Evolutionary conservation across 2,113 vertebrate genomes (phyloP).

Genomic region (Poeciliopsis turrubarensis): DNA sequence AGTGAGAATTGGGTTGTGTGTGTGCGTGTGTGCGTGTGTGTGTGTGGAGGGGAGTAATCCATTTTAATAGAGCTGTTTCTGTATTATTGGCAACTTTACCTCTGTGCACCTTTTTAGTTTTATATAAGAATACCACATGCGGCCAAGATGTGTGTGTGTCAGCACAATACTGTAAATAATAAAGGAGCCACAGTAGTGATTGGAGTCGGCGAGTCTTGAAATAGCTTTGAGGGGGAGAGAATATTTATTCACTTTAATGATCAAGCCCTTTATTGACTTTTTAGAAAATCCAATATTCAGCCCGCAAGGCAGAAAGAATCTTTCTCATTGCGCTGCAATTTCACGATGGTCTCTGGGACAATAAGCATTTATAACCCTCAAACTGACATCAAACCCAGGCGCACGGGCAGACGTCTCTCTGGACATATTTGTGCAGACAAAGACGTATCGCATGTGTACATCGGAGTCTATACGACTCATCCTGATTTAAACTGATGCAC

Average conservation of each 20-base stretch:
- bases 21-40: too few species aligned
- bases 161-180: slow-evolving; percentile 78
- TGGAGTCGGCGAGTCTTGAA: slow-evolving; percentile 68
- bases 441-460: slow-evolving; percentile 9
- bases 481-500: not conserved
- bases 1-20: slow-evolving; percentile 35
- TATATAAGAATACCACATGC: slow-evolving; percentile 66
- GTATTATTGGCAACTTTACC: slow-evolving; percentile 71
- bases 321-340: slow-evolving; percentile 72
- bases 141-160: slow-evolving; percentile 68
- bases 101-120: slow-evolving; percentile 47
- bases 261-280: slow-evolving; percentile 82
- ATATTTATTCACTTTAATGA: slow-evolving; percentile 86
- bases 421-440: slow-evolving; percentile 23
- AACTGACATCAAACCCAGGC: slow-evolving; percentile 24
- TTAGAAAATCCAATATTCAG: slow-evolving; percentile 83
- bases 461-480: not conserved
- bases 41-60: slow-evolving; percentile 52
- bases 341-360: slow-evolving; percentile 67
- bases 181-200: slow-evolving; percentile 73
- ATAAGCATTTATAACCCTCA: slow-evolving; percentile 76
- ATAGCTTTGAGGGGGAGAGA: slow-evolving; percentile 77
- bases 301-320: slow-evolving; percentile 71
- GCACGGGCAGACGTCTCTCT: slow-evolving; percentile 27
- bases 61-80: slow-evolving; percentile 77